A percentile compares a stretch with the other conserved stretches of the same genome.
Conservation (phyloP, 2,888 invertebrate genomes). For the Epinotia brunnichana region DNA sequence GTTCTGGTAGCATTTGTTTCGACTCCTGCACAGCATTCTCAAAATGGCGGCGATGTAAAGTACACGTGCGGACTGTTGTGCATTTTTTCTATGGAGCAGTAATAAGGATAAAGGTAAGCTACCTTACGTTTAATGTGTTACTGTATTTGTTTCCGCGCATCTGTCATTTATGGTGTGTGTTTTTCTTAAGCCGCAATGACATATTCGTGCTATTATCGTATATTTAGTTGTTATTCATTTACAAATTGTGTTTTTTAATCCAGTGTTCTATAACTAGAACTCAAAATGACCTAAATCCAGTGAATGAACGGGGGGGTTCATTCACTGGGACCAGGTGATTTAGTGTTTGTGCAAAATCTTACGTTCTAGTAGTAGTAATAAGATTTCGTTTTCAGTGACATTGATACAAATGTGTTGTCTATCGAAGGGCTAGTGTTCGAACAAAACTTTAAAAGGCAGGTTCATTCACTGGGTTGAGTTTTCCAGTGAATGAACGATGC, state of each 20-base stretch:
- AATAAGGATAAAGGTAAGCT: background rate
- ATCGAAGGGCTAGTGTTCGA: background rate
- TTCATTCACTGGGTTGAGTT: background rate
- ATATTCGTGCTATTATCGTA: background rate
- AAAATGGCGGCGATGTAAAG: background rate
- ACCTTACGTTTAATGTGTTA: background rate
- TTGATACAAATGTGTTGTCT: background rate
- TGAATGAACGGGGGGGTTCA: background rate
- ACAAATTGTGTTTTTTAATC: background rate
- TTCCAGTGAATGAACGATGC: slow-evolving; percentile 3
- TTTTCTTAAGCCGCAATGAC: too few relatives aligned
- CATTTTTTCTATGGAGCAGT: background rate
- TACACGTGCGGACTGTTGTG: background rate
- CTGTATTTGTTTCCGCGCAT: background rate
- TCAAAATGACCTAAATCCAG: slow-evolving; percentile 2
- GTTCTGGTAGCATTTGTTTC: background rate
- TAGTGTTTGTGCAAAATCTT: background rate
- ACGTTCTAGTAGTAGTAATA: background rate
- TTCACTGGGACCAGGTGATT: background rate
- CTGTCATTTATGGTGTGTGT: background rate
- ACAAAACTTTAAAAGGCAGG: background rate
- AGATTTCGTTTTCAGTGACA: background rate
- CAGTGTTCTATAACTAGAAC: background rate
- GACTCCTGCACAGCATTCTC: background rate
- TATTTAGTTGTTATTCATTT: background rate